phyloP scores from a whole-genome alignment of 2,888 invertebrate genomes.

The Tortrix viridana region DNA sequence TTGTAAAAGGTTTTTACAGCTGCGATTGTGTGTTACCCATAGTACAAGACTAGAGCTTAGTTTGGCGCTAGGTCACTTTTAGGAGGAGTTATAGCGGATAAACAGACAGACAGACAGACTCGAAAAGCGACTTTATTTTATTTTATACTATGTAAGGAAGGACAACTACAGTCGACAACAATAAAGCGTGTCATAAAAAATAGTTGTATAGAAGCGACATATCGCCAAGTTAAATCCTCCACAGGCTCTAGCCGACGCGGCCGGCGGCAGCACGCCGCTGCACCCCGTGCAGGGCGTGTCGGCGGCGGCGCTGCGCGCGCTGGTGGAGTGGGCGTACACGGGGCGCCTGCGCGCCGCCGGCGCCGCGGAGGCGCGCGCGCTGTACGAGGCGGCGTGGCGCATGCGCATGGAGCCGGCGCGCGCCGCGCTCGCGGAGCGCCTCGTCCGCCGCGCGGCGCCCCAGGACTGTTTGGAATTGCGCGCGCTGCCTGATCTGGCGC shows the following conservation, averaged over 20 bases:
- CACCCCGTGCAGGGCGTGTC: conserved; percentile 58
- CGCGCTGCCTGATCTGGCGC: conserved; percentile 86
- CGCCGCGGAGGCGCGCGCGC: conserved; percentile 85
- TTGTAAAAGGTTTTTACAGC: too few species aligned
- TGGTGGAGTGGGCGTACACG: conserved; percentile 94
- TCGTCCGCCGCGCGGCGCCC: conserved; percentile 85
- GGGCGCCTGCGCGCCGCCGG: conserved; percentile 84
- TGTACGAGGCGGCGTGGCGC: conserved; percentile 91
- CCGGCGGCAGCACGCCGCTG: conserved; percentile 47
- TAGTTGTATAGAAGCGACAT: too few species aligned
- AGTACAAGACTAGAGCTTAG: too few species aligned
- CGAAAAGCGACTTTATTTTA: too few species aligned
- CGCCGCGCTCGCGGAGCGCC: conserved; percentile 87
- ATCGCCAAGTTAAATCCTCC: too few species aligned
- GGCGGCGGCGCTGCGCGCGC: conserved; percentile 87
- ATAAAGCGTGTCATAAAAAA: too few species aligned
- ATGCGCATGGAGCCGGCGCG: conserved; percentile 91
- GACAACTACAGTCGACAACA: too few species aligned
- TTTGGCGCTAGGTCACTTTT: too few species aligned
- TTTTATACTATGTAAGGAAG: too few species aligned
- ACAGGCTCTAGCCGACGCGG: conserved; percentile 86
- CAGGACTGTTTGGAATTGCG: conserved; percentile 84
- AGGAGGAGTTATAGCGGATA: too few species aligned
- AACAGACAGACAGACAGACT: too few species aligned
- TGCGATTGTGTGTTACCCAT: too few species aligned